Base-by-base conservation (phyloP, 2,888 invertebrate species). In the Conops quadrifasciatus region DNA sequence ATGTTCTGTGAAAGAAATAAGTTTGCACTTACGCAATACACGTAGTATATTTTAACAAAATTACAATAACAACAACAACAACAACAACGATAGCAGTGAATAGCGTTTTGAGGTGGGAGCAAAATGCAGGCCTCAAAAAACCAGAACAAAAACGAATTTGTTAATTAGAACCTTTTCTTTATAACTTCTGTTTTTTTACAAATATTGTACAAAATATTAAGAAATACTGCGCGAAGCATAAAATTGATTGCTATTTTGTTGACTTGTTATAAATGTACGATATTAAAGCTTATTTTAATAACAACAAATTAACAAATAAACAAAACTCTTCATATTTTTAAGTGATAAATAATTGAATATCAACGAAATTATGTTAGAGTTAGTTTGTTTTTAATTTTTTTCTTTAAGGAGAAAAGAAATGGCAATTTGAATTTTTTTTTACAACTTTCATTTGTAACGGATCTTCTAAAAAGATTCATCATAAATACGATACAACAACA, bases 181-280 rank as follows among this genome's bases (percentile, higher is more conserved):
- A 7, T 36, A 9, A 36, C 4, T 7, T 36, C 9, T 36, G 9
- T 7, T 36, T 36, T 7, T 36, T 36, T 36, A 36, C 36, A 9
- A 36, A 36, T 36, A 49, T 72, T 68, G 65, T 71, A 76, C 76
- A 72, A 76, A 69, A 56, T 19, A 56, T 56, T 19, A 24, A 49
- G 19, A 56, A 21, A 21, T 21, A n/a, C 24, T 24, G 43, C 11
- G 30, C 28, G 30, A n/a, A n/a, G 21, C 5, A 11, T 21, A 43
- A 21, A 45, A 7, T 62, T 15, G 5, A 28, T 28, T 11, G 56
- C 75, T 76, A 76, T 80, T 79, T 82, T 83, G 84, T 83, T 83
- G 83, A 83, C 83, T 83, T 80, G 82, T 83, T 83, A 83, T 83
- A 82, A 74, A 81, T 72, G 71, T 74, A 45, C 63, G 62, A 47